A percentile compares a stretch with the other conserved stretches of the same genome.
These are phyloP conservation scores for Chunga burmeisteri DNA, from an alignment of 2,113 vertebrate genomes.

Conservation along the genomic window DNA sequence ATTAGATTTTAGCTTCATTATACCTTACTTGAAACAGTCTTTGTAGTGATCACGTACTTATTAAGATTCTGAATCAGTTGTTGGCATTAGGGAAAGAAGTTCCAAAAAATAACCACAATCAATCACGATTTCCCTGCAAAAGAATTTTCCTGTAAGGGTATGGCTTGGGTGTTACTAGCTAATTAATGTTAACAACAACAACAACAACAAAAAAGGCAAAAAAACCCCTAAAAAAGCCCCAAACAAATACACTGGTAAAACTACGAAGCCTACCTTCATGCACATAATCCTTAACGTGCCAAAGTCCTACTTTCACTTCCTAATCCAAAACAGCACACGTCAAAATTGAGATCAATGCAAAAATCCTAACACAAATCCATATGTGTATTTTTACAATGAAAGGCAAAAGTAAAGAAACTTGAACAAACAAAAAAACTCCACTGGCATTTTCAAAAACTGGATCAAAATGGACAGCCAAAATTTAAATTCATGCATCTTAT, in stretches of 20 bases:
- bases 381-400: neutral
- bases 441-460: neutral
- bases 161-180: neutral
- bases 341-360: neutral
- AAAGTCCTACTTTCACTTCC: neutral
- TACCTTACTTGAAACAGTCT: neutral
- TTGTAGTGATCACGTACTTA: neutral
- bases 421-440: rapidly evolving
- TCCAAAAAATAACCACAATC: neutral
- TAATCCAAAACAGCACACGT: neutral
- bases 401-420: neutral
- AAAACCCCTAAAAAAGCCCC: neutral
- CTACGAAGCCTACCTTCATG: neutral
- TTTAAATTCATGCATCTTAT: neutral
- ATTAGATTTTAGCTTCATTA: neutral
- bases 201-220: rapidly evolving
- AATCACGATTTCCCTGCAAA: neutral
- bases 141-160: neutral
- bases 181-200: neutral
- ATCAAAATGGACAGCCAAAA: neutral
- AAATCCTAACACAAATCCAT: neutral
- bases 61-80: neutral
- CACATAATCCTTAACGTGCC: neutral
- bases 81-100: neutral
- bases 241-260: neutral